Evolutionary conservation across 2,113 vertebrate genomes (phyloP).

Genomic region (Bucco capensis): DNA sequence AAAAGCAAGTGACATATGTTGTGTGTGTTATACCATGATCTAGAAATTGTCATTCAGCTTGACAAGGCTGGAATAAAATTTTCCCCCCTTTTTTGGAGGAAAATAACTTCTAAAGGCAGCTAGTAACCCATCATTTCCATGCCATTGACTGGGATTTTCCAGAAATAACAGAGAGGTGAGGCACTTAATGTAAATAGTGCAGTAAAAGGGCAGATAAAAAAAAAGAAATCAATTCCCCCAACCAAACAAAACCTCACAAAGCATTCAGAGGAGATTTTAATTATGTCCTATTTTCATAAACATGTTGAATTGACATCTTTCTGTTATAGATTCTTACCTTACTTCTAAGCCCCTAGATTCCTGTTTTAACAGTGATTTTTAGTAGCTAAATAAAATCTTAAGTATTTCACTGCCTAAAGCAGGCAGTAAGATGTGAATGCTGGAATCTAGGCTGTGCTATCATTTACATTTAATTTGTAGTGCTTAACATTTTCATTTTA

Average conservation of each 20-base stretch:
- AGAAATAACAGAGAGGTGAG: neutral
- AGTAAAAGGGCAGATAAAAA: neutral
- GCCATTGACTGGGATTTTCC: neutral
- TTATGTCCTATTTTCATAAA: neutral
- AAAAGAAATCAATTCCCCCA: neutral
- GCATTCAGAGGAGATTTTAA: neutral
- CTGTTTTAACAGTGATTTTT: neutral
- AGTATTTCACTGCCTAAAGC: neutral
- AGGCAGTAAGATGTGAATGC: neutral
- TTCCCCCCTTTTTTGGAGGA: fast-evolving
- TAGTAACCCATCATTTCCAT: neutral
- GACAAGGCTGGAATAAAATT: neutral
- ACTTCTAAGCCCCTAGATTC: neutral
- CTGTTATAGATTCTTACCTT: neutral
- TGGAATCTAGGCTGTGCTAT: neutral
- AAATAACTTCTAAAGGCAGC: neutral
- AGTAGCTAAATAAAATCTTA: neutral
- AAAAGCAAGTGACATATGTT: neutral
- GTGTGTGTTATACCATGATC: neutral
- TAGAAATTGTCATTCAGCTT: neutral
- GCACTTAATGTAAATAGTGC: neutral
- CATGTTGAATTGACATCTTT: neutral
- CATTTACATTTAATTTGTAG: neutral
- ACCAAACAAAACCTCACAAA: neutral
- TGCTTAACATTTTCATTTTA: neutral